phyloP scores from a whole-genome alignment of 35 echinoderm and acorn worm genomes.

The Amphiura filiformis region DNA sequence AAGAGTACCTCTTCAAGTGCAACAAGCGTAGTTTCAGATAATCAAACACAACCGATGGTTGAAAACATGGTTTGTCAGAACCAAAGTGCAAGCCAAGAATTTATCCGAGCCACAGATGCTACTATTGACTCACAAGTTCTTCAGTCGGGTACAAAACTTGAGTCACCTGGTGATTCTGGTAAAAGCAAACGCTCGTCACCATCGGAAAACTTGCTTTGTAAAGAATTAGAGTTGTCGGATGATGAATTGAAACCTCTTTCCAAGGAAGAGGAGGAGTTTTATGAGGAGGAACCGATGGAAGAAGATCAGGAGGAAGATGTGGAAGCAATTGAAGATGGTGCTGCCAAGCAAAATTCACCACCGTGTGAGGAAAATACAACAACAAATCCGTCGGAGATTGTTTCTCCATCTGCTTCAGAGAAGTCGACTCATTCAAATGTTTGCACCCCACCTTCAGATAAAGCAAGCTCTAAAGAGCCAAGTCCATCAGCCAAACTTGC shows the following conservation, averaged over 20 bases:
- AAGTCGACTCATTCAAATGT: not conserved
- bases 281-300: not conserved
- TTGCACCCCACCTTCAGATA: not conserved
- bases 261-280: not conserved
- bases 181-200: not conserved
- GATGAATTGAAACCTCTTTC: constrained; percentile 1
- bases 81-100: too few species aligned
- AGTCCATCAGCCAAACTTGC: not conserved
- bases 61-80: too few species aligned
- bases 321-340: not conserved
- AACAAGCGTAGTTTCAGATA: too few species aligned
- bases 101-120: too few species aligned
- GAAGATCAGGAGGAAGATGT: not conserved
- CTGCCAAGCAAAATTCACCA: too few species aligned
- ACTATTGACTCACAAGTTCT: too few species aligned
- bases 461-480: not conserved
- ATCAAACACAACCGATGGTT: too few species aligned
- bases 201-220: not conserved
- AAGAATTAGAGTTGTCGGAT: not conserved
- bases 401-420: not conserved
- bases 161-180: not conserved
- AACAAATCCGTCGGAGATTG: not conserved
- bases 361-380: too few species aligned
- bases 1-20: too few species aligned
- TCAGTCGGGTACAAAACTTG: too few species aligned